Evolutionary conservation across 2,888 invertebrate species (phyloP).

Genomic region (Eucriotettix oculatus): DNA sequence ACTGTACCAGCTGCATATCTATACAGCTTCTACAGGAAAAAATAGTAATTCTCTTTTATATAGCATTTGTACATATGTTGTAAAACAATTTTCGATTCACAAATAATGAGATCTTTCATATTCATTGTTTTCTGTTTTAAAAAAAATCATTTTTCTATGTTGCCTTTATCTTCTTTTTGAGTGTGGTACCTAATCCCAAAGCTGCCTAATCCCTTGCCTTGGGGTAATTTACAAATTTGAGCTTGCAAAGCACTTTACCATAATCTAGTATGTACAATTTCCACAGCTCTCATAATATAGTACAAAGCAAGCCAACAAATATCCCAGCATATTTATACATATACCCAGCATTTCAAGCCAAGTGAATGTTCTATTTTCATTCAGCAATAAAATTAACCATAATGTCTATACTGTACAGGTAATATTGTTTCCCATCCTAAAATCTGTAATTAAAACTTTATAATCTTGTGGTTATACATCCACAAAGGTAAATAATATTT

Average conservation of each 20-base stretch:
- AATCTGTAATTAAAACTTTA: background rate
- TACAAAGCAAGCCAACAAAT: background rate
- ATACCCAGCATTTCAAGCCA: background rate
- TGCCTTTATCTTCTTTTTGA: background rate
- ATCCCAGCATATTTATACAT: background rate
- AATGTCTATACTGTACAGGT: background rate
- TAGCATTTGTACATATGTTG: slow-evolving; percentile 10
- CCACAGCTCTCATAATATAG: slow-evolving; percentile 3
- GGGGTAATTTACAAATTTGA: slow-evolving; percentile 1
- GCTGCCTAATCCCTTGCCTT: slow-evolving; percentile 8
- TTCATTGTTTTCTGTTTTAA: slow-evolving; percentile 12
- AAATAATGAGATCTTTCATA: slow-evolving; percentile 13
- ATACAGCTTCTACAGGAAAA: background rate
- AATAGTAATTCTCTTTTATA: background rate
- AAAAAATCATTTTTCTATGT: background rate
- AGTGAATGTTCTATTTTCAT: background rate
- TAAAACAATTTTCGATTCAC: slow-evolving; percentile 10
- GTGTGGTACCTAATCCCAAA: slow-evolving; percentile 1
- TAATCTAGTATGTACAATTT: slow-evolving; percentile 3
- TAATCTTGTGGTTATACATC: background rate
- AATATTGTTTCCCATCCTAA: background rate
- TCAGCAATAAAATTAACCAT: background rate
- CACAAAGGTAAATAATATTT: background rate
- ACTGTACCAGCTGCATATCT: background rate
- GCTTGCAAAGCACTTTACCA: slow-evolving; percentile 5